Conservation (phyloP, 2,113 vertebrate species). For the Gymnocephalus cernua region DNA sequence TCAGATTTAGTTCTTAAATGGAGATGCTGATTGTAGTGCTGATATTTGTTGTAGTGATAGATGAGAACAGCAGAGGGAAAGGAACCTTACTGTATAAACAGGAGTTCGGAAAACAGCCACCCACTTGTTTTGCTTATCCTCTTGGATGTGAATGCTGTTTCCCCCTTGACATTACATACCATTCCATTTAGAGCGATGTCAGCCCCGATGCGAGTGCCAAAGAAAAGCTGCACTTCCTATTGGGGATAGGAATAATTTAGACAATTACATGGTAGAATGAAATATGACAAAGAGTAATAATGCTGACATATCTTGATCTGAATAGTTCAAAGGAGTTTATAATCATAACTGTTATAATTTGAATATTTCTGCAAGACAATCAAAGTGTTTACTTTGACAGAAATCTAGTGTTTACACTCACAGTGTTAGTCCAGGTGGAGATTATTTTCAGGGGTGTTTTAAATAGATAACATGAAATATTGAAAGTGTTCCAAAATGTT, state of each 20-base stretch:
- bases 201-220: conserved; percentile 70
- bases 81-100: conserved; percentile 73
- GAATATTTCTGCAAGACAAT: background rate
- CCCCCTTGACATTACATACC: conserved; percentile 85
- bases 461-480: background rate
- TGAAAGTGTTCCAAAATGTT: background rate
- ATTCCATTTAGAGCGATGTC: conserved; percentile 91
- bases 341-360: background rate
- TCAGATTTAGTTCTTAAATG: conserved; percentile 74
- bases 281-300: conserved; percentile 23
- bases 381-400: conserved; percentile 2
- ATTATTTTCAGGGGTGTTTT: background rate
- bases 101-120: conserved; percentile 74
- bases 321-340: background rate
- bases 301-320: conserved; percentile 22
- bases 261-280: conserved; percentile 24
- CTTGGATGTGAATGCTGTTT: conserved; percentile 82
- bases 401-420: background rate
- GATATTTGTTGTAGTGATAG: conserved; percentile 44
- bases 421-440: too few relatives aligned
- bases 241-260: conserved; percentile 65
- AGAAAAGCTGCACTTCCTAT: conserved; percentile 65
- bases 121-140: conserved; percentile 75
- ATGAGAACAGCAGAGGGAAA: conserved; percentile 39
- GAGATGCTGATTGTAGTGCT: conserved; percentile 54